These are phyloP conservation scores for Erannis defoliaria DNA, from an alignment of 2,888 invertebrate species.

Conservation along the genomic window DNA sequence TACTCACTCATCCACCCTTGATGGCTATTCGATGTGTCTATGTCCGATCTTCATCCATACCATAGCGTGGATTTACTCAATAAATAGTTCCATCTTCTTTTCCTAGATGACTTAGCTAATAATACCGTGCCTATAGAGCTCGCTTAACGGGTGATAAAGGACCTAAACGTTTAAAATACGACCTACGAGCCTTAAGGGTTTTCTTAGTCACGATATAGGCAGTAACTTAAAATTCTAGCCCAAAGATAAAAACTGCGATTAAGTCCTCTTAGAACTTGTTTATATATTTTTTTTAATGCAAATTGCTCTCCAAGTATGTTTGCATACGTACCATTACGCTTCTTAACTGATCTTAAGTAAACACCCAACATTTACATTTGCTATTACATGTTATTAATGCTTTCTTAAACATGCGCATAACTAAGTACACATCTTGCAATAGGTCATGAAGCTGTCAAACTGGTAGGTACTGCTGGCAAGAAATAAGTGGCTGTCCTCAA, in stretches of 20 bases:
- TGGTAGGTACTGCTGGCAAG: constrained; percentile 42
- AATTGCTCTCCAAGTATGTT: constrained; percentile 7
- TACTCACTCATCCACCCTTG: neutral
- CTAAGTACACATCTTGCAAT: constrained; percentile 42
- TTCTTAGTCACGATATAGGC: neutral
- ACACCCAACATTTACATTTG: constrained; percentile 18
- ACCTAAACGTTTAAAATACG: too few relatives aligned
- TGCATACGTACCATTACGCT: constrained; percentile 9
- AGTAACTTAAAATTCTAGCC: neutral
- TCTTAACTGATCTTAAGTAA: constrained; percentile 20
- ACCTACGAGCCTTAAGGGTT: too few relatives aligned
- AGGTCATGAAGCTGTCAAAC: constrained; percentile 47
- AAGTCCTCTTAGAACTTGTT: neutral
- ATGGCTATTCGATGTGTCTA: too few relatives aligned
- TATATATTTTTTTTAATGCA: neutral
- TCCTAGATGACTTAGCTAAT: too few relatives aligned
- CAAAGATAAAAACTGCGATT: neutral
- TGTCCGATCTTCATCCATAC: neutral
- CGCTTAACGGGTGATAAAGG: too few relatives aligned
- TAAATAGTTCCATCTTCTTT: too few relatives aligned
- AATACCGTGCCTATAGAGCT: too few relatives aligned
- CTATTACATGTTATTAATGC: constrained; percentile 31
- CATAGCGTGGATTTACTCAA: too few relatives aligned
- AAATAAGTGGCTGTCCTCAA: constrained; percentile 42
- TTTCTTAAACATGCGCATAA: constrained; percentile 36